Conservation (phyloP, 1,140 invertebrate species). For the Leguminivora glycinivorella region DNA sequence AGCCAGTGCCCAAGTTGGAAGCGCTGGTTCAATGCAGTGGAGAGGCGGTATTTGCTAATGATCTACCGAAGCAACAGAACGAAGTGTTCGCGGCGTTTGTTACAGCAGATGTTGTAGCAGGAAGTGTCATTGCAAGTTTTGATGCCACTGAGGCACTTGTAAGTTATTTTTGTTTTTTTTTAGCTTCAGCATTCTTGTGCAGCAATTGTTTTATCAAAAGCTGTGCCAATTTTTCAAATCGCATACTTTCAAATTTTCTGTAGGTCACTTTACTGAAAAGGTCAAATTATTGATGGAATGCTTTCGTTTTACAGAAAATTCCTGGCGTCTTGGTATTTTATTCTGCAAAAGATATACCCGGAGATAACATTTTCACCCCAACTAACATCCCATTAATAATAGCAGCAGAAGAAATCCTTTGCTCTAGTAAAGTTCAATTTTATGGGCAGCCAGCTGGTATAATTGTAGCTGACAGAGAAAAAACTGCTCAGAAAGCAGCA, state of each 20-base stretch:
- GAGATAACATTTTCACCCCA: constrained; percentile 74
- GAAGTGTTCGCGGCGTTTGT: constrained; percentile 85
- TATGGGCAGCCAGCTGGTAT: constrained; percentile 86
- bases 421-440: constrained; percentile 73
- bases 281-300: too few relatives aligned
- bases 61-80: constrained; percentile 77
- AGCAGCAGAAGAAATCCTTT: constrained; percentile 74
- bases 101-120: constrained; percentile 57
- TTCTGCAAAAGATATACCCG: constrained; percentile 84
- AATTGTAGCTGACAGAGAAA: constrained; percentile 81
- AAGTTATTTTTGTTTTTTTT: constrained; percentile 40
- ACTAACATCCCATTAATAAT: constrained; percentile 36
- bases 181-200: too few relatives aligned
- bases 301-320: constrained; percentile 77
- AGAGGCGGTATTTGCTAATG: constrained; percentile 83
- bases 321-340: constrained; percentile 83
- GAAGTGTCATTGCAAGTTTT: constrained; percentile 77
- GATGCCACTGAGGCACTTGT: constrained; percentile 82
- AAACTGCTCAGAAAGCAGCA: constrained; percentile 81
- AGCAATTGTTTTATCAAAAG: too few relatives aligned
- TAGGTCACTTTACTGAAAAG: too few relatives aligned
- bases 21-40: constrained; percentile 81
- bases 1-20: constrained; percentile 86
- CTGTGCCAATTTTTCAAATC: background rate
- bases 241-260: background rate